These are phyloP conservation scores for Lepas anatifera DNA, from an alignment of 2,888 invertebrate genomes.

Conservation along the genomic window DNA sequence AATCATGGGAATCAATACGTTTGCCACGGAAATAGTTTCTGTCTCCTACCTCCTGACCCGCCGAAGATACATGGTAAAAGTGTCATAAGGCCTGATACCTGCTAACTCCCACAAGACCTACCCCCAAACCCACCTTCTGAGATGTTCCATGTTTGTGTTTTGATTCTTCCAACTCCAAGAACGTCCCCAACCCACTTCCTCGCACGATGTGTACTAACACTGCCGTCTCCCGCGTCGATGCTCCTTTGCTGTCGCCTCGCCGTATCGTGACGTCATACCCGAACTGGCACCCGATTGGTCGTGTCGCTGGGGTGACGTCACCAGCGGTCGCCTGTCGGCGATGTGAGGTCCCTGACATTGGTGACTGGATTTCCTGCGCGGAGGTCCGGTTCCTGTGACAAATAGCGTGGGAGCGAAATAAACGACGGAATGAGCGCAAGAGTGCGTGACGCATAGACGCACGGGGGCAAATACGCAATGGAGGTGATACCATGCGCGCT, in stretches of 20 bases:
- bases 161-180: not conserved
- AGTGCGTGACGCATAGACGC: not conserved
- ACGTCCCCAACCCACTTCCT: not conserved
- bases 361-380: too few species aligned
- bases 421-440: not conserved
- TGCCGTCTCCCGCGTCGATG: not conserved
- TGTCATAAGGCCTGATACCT: too few species aligned
- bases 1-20: too few species aligned
- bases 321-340: not conserved
- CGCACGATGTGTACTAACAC: too few species aligned
- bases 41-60: too few species aligned
- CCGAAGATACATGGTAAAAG: too few species aligned
- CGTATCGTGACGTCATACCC: not conserved
- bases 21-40: too few species aligned
- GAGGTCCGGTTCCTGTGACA: not conserved
- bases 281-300: not conserved
- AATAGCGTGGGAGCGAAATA: not conserved
- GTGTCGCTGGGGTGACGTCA: not conserved
- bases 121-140: not conserved
- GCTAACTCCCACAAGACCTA: too few species aligned
- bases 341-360: not conserved
- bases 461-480: not conserved
- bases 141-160: not conserved
- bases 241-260: too few species aligned
- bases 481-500: too few species aligned